Percentiles rank a stretch among this genome's conserved stretches.
phyloP scores from a whole-genome alignment of 2,797 vertebrate genomes.

The Melopsittacus undulatus region DNA sequence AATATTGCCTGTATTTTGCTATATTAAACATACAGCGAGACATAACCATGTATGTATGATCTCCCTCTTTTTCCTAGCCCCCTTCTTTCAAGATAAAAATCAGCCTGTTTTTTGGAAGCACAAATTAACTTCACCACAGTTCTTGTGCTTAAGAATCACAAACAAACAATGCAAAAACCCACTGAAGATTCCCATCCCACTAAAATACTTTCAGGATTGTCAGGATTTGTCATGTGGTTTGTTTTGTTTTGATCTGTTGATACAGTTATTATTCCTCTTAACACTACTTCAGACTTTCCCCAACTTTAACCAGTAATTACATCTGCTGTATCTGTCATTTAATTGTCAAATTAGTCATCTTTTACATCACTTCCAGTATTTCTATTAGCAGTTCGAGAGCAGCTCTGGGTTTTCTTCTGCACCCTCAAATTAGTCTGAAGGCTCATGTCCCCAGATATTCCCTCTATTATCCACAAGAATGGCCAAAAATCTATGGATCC shows the following conservation, averaged over 20 bases:
- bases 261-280: background rate
- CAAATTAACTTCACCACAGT: slow-evolving; percentile 13
- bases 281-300: background rate
- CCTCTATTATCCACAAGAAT: background rate
- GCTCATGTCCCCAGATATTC: background rate
- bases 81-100: background rate
- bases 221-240: slow-evolving; percentile 16
- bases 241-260: slow-evolving; percentile 22
- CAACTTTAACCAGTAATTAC: background rate
- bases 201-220: background rate
- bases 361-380: background rate
- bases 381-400: background rate
- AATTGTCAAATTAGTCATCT: background rate
- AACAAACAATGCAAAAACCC: background rate
- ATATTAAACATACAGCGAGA: rapidly evolving
- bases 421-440: background rate
- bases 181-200: background rate
- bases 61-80: background rate
- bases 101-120: background rate
- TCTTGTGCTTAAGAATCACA: background rate
- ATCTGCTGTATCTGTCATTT: background rate
- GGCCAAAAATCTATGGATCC: background rate
- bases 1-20: background rate
- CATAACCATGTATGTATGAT: rapidly evolving
- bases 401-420: background rate